Conservation (phyloP, 2,888 invertebrate genomes). For the Eupelmus urozonus region DNA sequence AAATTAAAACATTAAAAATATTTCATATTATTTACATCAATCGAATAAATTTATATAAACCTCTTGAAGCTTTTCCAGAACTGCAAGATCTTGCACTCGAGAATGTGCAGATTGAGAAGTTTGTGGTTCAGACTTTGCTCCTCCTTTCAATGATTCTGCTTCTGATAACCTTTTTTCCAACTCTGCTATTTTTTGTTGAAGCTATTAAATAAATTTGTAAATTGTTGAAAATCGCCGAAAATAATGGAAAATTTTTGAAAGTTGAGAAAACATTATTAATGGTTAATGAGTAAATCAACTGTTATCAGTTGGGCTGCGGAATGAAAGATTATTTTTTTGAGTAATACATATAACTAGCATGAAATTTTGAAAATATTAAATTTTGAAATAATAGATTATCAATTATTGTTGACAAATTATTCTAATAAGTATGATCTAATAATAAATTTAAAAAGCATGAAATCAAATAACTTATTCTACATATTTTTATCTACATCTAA, state of each 20-base stretch:
- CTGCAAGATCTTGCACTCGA: constrained; percentile 61
- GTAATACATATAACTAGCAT: too few species aligned
- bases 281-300: too few species aligned
- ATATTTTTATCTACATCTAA: constrained; percentile 3
- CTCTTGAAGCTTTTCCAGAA: constrained; percentile 69
- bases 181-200: constrained; percentile 79
- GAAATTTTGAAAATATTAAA: too few species aligned
- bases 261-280: too few species aligned
- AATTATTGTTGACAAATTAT: too few species aligned
- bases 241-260: too few species aligned
- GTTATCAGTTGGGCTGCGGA: too few species aligned
- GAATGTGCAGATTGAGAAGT: constrained; percentile 64
- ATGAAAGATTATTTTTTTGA: too few species aligned
- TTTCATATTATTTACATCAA: neutral
- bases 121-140: constrained; percentile 71
- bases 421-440: too few species aligned
- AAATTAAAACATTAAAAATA: constrained; percentile 15
- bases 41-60: constrained; percentile 59
- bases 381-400: too few species aligned
- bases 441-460: neutral
- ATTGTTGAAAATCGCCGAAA: neutral
- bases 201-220: constrained; percentile 64
- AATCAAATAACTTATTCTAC: neutral
- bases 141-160: constrained; percentile 65
- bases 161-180: constrained; percentile 78